Conservation (phyloP, 2,113 vertebrate species). For the Oenanthe oenanthe region DNA sequence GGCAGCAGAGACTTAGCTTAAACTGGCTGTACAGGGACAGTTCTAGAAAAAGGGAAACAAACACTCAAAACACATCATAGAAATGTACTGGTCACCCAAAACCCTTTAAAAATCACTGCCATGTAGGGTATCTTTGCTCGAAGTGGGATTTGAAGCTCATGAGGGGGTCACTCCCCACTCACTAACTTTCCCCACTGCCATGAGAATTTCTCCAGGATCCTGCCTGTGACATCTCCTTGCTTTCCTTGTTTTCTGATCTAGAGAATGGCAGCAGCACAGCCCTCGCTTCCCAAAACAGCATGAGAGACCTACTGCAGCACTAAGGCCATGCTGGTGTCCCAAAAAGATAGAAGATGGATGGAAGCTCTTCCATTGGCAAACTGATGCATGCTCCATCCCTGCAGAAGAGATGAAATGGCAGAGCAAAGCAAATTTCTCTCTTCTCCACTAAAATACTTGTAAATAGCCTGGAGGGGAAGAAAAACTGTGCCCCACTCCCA, state of each 20-base stretch:
- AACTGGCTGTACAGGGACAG: background rate
- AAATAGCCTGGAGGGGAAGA: background rate
- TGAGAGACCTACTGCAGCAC: background rate
- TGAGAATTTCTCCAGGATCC: background rate
- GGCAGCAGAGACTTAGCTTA: background rate
- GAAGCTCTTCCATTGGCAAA: background rate
- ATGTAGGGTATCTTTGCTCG: too few species aligned
- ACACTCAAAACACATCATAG: background rate
- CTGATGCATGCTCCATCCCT: background rate
- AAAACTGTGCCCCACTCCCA: background rate
- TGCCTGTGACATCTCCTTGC: background rate
- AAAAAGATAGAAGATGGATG: background rate
- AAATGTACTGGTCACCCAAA: background rate
- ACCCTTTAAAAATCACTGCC: background rate
- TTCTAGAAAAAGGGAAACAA: background rate
- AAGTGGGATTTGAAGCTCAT: background rate
- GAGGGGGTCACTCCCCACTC: background rate
- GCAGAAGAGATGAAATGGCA: background rate
- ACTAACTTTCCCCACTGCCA: background rate
- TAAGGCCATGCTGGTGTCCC: background rate
- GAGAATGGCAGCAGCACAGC: background rate
- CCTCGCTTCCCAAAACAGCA: fast-evolving
- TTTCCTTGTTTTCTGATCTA: background rate
- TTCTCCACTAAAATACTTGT: background rate
- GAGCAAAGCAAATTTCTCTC: background rate